A percentile compares a stretch with the other conserved stretches of the same genome.
These are phyloP conservation scores for Pseudorhombus dupliciocellatus DNA, from an alignment of 2,113 vertebrate genomes.

Conservation along the genomic window DNA sequence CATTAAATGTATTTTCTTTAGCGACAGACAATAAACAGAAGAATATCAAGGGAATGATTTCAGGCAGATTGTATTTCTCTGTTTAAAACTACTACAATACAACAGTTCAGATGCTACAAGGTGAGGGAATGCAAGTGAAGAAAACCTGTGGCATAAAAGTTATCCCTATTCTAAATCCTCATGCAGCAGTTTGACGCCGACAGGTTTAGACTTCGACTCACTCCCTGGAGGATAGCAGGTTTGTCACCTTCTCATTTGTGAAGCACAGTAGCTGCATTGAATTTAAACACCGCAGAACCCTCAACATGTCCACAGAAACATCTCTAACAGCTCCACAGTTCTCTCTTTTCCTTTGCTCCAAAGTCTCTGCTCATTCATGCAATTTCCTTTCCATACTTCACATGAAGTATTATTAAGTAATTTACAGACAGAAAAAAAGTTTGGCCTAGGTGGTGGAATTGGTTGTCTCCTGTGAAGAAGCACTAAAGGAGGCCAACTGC, in stretches of 20 bases:
- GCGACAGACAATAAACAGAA: background rate
- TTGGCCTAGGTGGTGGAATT: background rate
- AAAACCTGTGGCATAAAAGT: no score
- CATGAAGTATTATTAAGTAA: background rate
- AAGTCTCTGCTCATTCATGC: background rate
- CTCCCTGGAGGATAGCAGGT: background rate
- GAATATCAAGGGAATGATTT: conserved; percentile 6
- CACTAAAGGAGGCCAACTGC: background rate
- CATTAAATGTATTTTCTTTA: conserved; percentile 21
- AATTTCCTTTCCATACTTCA: background rate
- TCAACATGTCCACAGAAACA: background rate
- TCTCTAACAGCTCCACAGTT: background rate
- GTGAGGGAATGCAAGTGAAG: background rate
- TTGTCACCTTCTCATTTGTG: background rate
- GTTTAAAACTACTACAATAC: background rate
- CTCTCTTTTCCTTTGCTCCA: background rate
- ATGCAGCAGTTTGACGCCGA: background rate
- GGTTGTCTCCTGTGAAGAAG: background rate
- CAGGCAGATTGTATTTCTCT: background rate
- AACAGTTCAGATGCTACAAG: background rate
- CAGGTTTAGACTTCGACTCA: background rate
- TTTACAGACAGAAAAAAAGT: background rate
- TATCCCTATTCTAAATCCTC: no score
- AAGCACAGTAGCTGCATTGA: background rate
- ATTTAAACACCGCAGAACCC: background rate